A percentile compares a stretch with the other conserved stretches of the same genome.
These are phyloP conservation scores for Pseudotriccus pelzelni DNA, from an alignment of 2,797 vertebrate species.

Conservation along the genomic window DNA sequence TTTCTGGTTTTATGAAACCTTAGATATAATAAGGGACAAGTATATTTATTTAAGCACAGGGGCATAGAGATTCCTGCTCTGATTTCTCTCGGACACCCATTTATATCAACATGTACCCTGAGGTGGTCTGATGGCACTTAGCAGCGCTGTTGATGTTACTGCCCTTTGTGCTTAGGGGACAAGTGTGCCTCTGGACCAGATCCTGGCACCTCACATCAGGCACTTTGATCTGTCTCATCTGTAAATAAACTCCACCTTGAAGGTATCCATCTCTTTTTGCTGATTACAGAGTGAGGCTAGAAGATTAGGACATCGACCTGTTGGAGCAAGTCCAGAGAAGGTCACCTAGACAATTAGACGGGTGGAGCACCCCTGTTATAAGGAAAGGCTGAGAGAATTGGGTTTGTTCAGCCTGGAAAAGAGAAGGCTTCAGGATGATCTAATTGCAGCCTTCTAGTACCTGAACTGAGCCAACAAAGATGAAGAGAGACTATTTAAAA, in stretches of 20 bases:
- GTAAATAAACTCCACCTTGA: not conserved
- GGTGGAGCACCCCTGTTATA: not conserved
- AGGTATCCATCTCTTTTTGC: not conserved
- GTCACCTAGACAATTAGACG: not conserved
- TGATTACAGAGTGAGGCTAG: not conserved
- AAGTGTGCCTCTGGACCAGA: not conserved
- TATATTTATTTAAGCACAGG: not conserved
- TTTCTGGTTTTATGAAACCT: not conserved
- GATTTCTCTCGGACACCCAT: not conserved
- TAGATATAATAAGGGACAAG: not conserved
- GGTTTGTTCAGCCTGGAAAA: not conserved
- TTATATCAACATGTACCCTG: not conserved
- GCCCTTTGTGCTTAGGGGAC: not conserved
- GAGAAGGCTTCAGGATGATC: not conserved
- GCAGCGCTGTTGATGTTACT: not conserved
- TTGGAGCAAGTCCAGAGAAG: not conserved
- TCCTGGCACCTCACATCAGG: not conserved
- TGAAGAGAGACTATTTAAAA: not conserved
- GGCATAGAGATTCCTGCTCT: not conserved
- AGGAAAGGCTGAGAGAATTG: not conserved
- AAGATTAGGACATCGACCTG: not conserved
- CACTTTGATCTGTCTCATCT: not conserved
- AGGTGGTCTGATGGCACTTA: not conserved
- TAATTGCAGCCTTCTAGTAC: not conserved
- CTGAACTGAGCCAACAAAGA: not conserved